Evolutionary conservation across 2,888 invertebrate genomes (phyloP).

Genomic region (Euproctis similis): DNA sequence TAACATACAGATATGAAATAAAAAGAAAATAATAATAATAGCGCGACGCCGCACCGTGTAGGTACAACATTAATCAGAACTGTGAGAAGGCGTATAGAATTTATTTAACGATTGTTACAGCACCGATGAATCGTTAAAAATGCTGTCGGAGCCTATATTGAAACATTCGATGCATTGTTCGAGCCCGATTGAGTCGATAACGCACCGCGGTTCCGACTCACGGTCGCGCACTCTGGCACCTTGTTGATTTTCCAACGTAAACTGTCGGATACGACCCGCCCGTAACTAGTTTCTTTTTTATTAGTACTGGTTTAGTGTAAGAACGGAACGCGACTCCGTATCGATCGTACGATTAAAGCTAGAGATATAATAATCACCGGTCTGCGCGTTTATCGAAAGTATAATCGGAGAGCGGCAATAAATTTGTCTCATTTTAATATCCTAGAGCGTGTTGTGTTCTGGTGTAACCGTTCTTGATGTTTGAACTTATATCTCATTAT

Average conservation of each 20-base stretch:
- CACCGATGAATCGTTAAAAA: slow-evolving; percentile 74
- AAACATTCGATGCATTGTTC: slow-evolving; percentile 73
- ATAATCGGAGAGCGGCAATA: slow-evolving; percentile 70
- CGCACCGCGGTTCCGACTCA: slow-evolving; percentile 59
- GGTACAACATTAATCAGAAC: slow-evolving; percentile 74
- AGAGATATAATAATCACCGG: slow-evolving; percentile 75
- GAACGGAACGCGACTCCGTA: slow-evolving; percentile 68
- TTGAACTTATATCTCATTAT: slow-evolving; percentile 50
- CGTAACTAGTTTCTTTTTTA: slow-evolving; percentile 72
- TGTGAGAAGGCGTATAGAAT: slow-evolving; percentile 73
- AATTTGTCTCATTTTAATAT: slow-evolving; percentile 75
- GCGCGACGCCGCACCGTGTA: slow-evolving; percentile 60
- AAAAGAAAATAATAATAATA: too few relatives aligned
- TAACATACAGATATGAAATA: slow-evolving; percentile 58
- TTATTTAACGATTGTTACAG: slow-evolving; percentile 75
- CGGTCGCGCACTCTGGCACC: slow-evolving; percentile 49
- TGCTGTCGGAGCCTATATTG: slow-evolving; percentile 71
- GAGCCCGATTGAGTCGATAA: slow-evolving; percentile 65
- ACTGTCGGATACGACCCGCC: slow-evolving; percentile 60
- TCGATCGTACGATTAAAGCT: slow-evolving; percentile 69
- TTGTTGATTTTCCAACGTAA: slow-evolving; percentile 72
- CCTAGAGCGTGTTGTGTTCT: slow-evolving; percentile 63
- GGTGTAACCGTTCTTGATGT: slow-evolving; percentile 44
- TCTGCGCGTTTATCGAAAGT: slow-evolving; percentile 70
- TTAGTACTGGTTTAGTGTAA: slow-evolving; percentile 71